These are phyloP conservation scores for Drosophila histrio DNA, from an alignment of 2,888 invertebrate genomes.

Conservation along the genomic window DNA sequence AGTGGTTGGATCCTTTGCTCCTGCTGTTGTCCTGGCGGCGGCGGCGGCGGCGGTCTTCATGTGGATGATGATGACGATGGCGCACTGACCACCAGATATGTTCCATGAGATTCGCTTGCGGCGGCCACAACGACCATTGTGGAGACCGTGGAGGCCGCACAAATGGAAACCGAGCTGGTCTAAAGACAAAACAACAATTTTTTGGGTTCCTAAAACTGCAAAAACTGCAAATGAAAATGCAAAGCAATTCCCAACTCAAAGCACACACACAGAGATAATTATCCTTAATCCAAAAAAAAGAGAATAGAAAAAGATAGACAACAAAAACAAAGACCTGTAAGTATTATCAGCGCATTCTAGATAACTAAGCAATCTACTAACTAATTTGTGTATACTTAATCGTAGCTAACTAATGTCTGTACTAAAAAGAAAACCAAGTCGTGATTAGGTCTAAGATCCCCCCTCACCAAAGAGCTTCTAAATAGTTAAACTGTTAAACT, in stretches of 20 bases:
- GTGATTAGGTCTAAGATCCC: slow-evolving; percentile 79
- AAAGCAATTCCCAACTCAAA: slow-evolving; percentile 20
- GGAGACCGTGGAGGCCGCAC: slow-evolving; percentile 75
- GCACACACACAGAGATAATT: background rate
- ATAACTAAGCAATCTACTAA: slow-evolving; percentile 66
- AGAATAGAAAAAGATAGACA: background rate
- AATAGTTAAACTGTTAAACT: slow-evolving; percentile 52
- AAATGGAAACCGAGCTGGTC: slow-evolving; percentile 82
- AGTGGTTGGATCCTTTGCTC: slow-evolving; percentile 49
- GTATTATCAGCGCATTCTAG: slow-evolving; percentile 61
- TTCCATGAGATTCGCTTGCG: slow-evolving; percentile 82
- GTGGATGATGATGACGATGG: slow-evolving; percentile 71
- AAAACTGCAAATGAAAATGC: slow-evolving; percentile 26
- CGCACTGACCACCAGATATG: slow-evolving; percentile 75
- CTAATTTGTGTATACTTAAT: slow-evolving; percentile 58
- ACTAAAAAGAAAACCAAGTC: slow-evolving; percentile 40
- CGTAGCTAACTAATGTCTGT: slow-evolving; percentile 20
- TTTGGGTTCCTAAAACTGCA: slow-evolving; percentile 58
- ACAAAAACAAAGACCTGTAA: slow-evolving; percentile 55
- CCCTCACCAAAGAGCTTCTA: slow-evolving; percentile 65
- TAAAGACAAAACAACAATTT: slow-evolving; percentile 34
- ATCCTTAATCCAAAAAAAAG: background rate
- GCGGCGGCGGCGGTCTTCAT: slow-evolving; percentile 37
- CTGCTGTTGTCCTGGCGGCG: slow-evolving; percentile 47
- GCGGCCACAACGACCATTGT: slow-evolving; percentile 79